Percentiles rank a stretch among this genome's conserved stretches.
Evolutionary conservation across 2,888 invertebrate genomes (phyloP).

Genomic region (Eubasilissa splendida): DNA sequence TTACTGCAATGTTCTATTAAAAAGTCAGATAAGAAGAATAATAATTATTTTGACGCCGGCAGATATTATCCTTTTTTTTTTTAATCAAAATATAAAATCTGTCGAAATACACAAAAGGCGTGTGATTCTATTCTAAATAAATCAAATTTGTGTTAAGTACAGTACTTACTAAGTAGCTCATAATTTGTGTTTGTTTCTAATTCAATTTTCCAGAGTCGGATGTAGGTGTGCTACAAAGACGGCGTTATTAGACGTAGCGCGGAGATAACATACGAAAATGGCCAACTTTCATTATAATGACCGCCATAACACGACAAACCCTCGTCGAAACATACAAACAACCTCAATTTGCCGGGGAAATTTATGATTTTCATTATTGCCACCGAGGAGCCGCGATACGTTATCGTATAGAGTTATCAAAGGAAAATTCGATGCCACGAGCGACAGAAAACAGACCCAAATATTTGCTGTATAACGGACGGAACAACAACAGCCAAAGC

Average conservation of each 20-base stretch:
- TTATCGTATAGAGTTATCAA: slow-evolving; percentile 31
- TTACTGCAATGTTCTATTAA: no score
- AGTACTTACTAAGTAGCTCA: slow-evolving; percentile 1
- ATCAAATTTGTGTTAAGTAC: neutral
- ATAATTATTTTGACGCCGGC: no score
- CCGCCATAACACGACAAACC: slow-evolving; percentile 38
- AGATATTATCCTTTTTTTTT: no score
- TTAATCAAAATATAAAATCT: no score
- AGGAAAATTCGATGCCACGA: slow-evolving; percentile 19
- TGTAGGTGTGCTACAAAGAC: slow-evolving; percentile 13
- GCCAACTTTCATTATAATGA: slow-evolving; percentile 35
- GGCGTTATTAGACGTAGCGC: slow-evolving; percentile 11
- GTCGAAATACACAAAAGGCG: no score
- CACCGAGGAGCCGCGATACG: slow-evolving; percentile 15
- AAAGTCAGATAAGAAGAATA: no score
- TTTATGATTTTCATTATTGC: slow-evolving; percentile 38
- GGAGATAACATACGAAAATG: slow-evolving; percentile 28
- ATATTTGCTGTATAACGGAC: slow-evolving; percentile 26
- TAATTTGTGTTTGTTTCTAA: slow-evolving; percentile 28
- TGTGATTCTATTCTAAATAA: no score
- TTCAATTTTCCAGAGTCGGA: slow-evolving; percentile 35
- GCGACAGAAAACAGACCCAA: slow-evolving; percentile 23
- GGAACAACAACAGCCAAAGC: neutral
- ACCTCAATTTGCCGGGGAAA: slow-evolving; percentile 33
- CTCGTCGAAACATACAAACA: slow-evolving; percentile 38